Conservation (phyloP, 92 coral and sea anemone genomes). For the Porites evermanni region DNA sequence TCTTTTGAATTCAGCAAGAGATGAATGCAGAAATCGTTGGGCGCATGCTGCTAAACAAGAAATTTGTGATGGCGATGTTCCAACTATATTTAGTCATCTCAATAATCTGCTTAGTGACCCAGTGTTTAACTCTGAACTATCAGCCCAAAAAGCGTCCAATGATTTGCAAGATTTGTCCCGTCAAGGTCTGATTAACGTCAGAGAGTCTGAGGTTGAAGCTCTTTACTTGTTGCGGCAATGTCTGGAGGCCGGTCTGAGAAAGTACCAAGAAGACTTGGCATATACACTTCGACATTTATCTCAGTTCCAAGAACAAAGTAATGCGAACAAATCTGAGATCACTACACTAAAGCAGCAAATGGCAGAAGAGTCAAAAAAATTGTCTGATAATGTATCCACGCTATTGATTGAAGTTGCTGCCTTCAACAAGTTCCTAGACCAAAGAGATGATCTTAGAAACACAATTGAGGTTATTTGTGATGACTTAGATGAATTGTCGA, state of each 20-base stretch:
- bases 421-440: not conserved
- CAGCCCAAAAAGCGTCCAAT: not conserved
- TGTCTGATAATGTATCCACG: not conserved
- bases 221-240: not conserved
- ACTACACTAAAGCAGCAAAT: not conserved
- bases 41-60: conserved; percentile 83
- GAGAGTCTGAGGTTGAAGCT: not conserved
- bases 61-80: conserved; percentile 51
- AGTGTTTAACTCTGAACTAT: conserved; percentile 6
- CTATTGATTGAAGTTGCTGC: not conserved
- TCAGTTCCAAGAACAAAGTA: not conserved
- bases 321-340: not conserved
- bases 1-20: conserved; percentile 1
- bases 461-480: not conserved
- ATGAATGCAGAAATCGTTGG: conserved; percentile 60
- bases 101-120: conserved; percentile 24
- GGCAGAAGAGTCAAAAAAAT: not conserved
- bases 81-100: conserved; percentile 17
- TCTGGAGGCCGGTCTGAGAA: not conserved
- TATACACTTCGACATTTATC: too few species aligned
- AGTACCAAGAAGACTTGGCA: too few species aligned
- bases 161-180: too few species aligned
- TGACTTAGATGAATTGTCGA: not conserved
- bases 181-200: too few species aligned
- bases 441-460: not conserved